phyloP scores from a whole-genome alignment of 2,113 vertebrate species.

The Sarotherodon lohbergeri region DNA sequence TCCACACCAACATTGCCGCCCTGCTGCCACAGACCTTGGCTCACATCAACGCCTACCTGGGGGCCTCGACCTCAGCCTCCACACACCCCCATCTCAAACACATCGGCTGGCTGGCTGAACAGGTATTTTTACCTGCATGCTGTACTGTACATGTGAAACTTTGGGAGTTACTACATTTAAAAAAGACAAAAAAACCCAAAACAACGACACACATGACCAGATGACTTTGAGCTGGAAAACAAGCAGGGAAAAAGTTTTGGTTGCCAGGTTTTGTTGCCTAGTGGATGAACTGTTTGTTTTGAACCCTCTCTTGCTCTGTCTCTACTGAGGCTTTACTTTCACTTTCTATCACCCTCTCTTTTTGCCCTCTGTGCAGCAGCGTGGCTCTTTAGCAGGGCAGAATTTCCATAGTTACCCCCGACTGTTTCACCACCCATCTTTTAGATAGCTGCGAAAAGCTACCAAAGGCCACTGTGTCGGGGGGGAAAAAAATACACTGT shows the following conservation, averaged over 20 bases:
- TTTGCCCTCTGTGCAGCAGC: fast-evolving
- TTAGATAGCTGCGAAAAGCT: neutral
- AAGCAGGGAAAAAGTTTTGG: fast-evolving
- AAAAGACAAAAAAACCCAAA: neutral
- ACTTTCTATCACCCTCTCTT: neutral
- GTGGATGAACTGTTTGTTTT: neutral
- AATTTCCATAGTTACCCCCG: neutral
- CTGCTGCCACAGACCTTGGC: slow-evolving; percentile 90
- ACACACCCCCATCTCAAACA: slow-evolving; percentile 85
- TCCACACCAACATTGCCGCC: slow-evolving; percentile 90
- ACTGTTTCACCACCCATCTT: neutral
- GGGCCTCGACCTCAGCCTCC: slow-evolving; percentile 59
- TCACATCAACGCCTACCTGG: slow-evolving; percentile 86
- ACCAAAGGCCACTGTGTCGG: neutral
- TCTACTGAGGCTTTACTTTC: neutral
- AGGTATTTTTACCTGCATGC: slow-evolving; percentile 71
- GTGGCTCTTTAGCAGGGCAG: neutral
- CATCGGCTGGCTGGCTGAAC: slow-evolving; percentile 93
- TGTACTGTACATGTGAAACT: neutral
- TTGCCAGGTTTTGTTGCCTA: neutral
- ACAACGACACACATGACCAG: neutral
- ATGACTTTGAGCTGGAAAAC: neutral
- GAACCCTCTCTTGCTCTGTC: neutral
- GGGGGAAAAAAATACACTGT: fast-evolving
- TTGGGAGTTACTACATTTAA: neutral